Conservation (phyloP, 2,888 invertebrate genomes). For the Eremobia ochroleuca region DNA sequence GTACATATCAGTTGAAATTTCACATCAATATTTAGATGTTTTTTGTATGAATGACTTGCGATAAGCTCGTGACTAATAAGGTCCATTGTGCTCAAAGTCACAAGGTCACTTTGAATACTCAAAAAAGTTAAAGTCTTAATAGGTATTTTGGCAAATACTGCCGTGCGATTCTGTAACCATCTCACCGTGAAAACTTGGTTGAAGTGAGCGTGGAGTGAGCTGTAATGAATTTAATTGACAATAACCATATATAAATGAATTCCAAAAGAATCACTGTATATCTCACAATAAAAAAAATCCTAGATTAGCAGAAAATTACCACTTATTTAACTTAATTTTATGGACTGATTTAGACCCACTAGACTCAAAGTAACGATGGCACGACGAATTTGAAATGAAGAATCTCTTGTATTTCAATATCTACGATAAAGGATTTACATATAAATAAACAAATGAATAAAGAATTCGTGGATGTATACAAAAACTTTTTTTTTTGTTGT, state of each 20-base stretch:
- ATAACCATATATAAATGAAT: neutral
- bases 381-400: slow-evolving; percentile 23
- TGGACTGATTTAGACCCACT: neutral
- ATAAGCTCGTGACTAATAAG: neutral
- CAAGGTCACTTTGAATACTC: neutral
- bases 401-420: slow-evolving; percentile 9
- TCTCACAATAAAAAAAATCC: neutral
- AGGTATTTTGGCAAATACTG: neutral
- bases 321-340: neutral
- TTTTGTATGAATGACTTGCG: neutral
- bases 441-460: slow-evolving; percentile 43
- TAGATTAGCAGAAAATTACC: neutral
- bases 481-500: too few species aligned
- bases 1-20: neutral
- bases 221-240: neutral
- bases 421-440: slow-evolving; percentile 35
- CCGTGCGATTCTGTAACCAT: too few species aligned
- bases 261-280: neutral
- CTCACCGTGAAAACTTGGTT: too few species aligned
- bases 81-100: neutral
- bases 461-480: slow-evolving; percentile 30
- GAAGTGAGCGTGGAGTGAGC: too few species aligned
- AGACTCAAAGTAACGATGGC: neutral
- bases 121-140: neutral
- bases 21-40: neutral